A percentile compares a stretch with the other conserved stretches of the same genome.
phyloP scores from a whole-genome alignment of 2,888 invertebrate species.

The Tetanocera ferruginea region DNA sequence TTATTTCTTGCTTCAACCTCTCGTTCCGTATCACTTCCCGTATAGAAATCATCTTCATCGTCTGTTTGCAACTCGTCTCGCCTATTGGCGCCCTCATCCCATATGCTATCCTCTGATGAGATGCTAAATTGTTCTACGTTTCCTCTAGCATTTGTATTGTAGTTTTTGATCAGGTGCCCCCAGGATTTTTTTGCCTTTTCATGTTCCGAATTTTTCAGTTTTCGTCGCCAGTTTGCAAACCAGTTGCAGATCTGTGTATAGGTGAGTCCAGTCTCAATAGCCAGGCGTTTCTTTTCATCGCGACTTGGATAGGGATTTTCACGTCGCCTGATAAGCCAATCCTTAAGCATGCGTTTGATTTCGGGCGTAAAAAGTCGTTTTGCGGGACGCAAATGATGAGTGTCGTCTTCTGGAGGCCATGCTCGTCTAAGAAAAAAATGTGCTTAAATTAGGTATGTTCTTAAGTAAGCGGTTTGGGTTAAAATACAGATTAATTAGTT shows the following conservation, averaged over 20 bases:
- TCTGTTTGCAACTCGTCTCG: conserved; percentile 41
- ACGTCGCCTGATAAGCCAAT: conserved; percentile 81
- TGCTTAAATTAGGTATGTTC: too few relatives aligned
- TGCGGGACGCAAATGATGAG: conserved; percentile 75
- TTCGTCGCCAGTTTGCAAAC: conserved; percentile 88
- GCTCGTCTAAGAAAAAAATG: conserved; percentile 58
- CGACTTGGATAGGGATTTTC: conserved; percentile 85
- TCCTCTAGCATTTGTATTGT: conserved; percentile 81
- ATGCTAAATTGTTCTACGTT: conserved; percentile 86
- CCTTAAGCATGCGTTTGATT: conserved; percentile 82
- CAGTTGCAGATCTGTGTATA: conserved; percentile 85
- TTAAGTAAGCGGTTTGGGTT: not conserved
- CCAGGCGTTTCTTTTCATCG: conserved; percentile 81
- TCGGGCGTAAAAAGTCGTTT: conserved; percentile 84
- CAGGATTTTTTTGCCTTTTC: conserved; percentile 80
- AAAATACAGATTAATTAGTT: too few relatives aligned
- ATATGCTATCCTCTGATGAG: conserved; percentile 83
- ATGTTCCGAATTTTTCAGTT: conserved; percentile 81
- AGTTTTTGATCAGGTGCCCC: conserved; percentile 79
- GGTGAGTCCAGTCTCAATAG: conserved; percentile 81
- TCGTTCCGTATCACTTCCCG: conserved; percentile 2
- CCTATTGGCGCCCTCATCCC: conserved; percentile 74
- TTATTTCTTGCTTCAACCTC: not conserved
- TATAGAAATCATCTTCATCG: conserved; percentile 49
- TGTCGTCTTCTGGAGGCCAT: conserved; percentile 68